phyloP scores from a whole-genome alignment of 2,888 invertebrate genomes.

The Latrodectus elegans region DNA sequence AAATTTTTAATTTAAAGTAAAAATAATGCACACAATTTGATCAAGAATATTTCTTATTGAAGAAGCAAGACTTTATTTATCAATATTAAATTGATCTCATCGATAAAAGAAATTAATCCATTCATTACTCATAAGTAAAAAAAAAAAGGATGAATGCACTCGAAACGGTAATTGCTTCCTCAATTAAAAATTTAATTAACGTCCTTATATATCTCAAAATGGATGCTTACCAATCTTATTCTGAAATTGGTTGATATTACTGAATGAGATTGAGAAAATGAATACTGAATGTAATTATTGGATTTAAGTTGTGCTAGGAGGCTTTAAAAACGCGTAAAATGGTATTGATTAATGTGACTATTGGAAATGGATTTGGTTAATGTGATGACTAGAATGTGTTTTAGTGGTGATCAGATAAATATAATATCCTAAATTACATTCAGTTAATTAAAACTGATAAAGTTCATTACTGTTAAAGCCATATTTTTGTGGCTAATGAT shows the following conservation, averaged over 20 bases:
- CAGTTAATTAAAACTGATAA: no score
- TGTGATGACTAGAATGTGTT: no score
- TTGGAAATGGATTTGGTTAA: not conserved
- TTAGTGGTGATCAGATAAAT: no score
- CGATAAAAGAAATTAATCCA: constrained; percentile 1
- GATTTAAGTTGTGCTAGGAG: not conserved
- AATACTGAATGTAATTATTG: not conserved
- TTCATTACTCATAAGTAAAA: constrained; percentile 15
- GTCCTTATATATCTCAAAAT: constrained; percentile 5
- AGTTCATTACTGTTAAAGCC: no score
- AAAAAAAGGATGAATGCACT: constrained; percentile 8
- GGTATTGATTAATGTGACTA: not conserved
- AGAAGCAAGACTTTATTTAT: no score
- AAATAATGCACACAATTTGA: no score
- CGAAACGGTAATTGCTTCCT: constrained; percentile 33
- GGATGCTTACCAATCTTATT: not conserved
- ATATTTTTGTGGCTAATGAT: no score
- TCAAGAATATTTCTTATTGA: no score
- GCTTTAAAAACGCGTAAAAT: not conserved
- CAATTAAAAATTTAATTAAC: constrained; percentile 48
- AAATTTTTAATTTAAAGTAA: no score
- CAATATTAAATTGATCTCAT: constrained; percentile 13
- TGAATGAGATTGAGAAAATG: not conserved
- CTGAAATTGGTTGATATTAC: not conserved
- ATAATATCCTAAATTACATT: no score